Conservation (phyloP, 2,113 vertebrate genomes). For the Ochotona curzoniae region DNA sequence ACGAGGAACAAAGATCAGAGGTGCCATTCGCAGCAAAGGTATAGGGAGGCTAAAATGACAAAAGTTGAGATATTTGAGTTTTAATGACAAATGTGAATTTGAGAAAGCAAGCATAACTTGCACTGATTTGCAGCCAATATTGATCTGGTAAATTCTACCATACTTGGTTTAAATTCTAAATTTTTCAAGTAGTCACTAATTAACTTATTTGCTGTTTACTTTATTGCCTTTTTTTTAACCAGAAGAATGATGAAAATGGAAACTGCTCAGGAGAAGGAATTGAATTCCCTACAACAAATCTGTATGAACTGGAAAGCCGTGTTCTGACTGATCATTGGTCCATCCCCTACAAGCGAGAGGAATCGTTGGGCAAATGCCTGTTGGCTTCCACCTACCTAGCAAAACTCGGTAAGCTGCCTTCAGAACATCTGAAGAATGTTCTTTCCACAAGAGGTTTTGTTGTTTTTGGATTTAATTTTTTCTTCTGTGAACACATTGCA, state of each 20-base stretch:
- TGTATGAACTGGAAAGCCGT: constrained; percentile 98
- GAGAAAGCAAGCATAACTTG: constrained; percentile 24
- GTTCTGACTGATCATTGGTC: constrained; percentile 99
- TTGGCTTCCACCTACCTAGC: constrained; percentile 96
- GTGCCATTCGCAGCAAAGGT: background rate
- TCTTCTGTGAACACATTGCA: background rate
- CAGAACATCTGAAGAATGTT: background rate
- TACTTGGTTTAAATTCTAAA: background rate
- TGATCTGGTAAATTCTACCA: background rate
- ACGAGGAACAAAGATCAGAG: background rate
- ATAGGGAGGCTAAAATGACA: background rate
- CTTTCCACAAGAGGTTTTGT: background rate
- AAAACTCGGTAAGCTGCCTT: constrained; percentile 91
- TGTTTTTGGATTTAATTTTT: background rate
- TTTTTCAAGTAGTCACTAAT: constrained; percentile 34
- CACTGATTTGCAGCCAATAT: background rate
- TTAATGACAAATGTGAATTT: constrained; percentile 14
- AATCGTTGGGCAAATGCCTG: constrained; percentile 98
- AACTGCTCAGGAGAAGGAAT: constrained; percentile 96
- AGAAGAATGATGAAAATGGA: constrained; percentile 98
- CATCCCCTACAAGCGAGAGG: constrained; percentile 98
- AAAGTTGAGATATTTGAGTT: background rate
- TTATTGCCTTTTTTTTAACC: constrained; percentile 77
- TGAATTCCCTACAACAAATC: constrained; percentile 98
- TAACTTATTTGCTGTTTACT: constrained; percentile 19